A percentile compares a stretch with the other conserved stretches of the same genome.
Evolutionary conservation across 2,113 vertebrate genomes (phyloP).

Genomic region (Ramphastos sulfuratus): DNA sequence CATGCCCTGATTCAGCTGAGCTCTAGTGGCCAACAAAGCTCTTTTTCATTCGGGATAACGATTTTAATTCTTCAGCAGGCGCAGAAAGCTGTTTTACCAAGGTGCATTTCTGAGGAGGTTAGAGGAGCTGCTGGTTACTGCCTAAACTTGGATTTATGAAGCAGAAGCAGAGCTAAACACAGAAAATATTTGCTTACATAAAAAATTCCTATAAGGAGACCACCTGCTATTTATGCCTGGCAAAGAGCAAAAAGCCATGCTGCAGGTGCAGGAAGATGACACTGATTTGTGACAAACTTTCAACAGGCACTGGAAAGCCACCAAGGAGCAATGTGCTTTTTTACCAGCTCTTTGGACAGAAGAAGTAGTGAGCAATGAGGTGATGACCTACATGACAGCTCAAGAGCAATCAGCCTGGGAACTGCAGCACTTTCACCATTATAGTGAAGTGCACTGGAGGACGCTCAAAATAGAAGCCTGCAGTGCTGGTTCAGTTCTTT

Average conservation of each 20-base stretch:
- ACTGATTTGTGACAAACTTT: background rate
- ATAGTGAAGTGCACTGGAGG: background rate
- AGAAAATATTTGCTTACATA: background rate
- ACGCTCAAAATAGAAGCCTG: background rate
- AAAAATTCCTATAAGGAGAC: background rate
- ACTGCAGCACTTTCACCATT: background rate
- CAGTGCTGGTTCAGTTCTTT: background rate
- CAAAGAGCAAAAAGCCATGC: background rate
- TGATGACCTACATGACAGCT: constrained; percentile 40
- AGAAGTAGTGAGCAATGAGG: constrained; percentile 35
- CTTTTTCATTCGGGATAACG: background rate
- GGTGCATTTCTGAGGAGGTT: background rate
- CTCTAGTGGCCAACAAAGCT: background rate
- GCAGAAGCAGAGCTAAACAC: background rate
- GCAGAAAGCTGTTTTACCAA: background rate
- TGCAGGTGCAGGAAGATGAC: background rate
- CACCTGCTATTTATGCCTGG: constrained; percentile 38
- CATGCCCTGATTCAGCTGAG: background rate
- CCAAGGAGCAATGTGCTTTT: background rate
- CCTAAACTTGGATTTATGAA: background rate
- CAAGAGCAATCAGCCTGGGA: constrained; percentile 38
- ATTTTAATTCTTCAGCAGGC: background rate
- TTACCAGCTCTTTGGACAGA: constrained; percentile 5
- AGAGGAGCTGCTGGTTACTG: background rate
- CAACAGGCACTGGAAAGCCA: constrained; percentile 22